Base-by-base conservation (phyloP, 2,113 vertebrate genomes). In the Platichthys stellatus region DNA sequence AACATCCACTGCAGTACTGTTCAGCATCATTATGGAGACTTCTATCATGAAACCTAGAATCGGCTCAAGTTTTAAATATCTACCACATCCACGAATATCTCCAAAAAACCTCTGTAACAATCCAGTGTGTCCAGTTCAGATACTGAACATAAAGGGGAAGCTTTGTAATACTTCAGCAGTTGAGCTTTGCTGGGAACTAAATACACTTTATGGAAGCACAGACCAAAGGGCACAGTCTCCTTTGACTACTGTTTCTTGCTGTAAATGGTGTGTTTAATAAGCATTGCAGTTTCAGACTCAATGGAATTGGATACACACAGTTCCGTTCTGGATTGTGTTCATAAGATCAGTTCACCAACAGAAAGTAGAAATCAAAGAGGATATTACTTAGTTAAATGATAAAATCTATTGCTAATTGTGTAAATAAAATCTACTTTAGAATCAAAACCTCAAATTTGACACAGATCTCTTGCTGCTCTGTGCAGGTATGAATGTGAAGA, bases 1-100 rank as follows among this genome's bases (percentile, higher is more conserved):
- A 71, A 35, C 70, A 69, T 73, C 81, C 74, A 67, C 69, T 69
- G 51, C 65, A 86, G 31, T n/a, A 0, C 18, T 66, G 40, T 49
- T 73, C 53, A 26, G 31, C 76, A 72, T 81, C 40, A 74, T 56
- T 78, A 63, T 49, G 35, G 38, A 77, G 26, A 23, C 40, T 31
- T 18, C 63, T 53, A 47, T 10, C 28, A 81, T 61, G 62, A 66
- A 77, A 70, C 31, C 31, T 31, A 5, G 6, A 31, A 31, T 5
- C 6, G 0, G 31, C 31, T 31, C 31, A 7, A 67, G 23, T 58
- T 77, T 62, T 69, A 51, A 5, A 82, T 76, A 63, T 71, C 28
- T 69, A 65, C 38, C 20, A n/a, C 18, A 6, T 69, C 54, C 31
- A 31, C 26, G 40, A 54, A 74, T 79, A 63, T 81, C 61, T 74